Evolutionary conservation across 2,797 vertebrate species (phyloP), one percentile per base, ranked within the genome.

Genomic region (Eulemur coronatus): DNA sequence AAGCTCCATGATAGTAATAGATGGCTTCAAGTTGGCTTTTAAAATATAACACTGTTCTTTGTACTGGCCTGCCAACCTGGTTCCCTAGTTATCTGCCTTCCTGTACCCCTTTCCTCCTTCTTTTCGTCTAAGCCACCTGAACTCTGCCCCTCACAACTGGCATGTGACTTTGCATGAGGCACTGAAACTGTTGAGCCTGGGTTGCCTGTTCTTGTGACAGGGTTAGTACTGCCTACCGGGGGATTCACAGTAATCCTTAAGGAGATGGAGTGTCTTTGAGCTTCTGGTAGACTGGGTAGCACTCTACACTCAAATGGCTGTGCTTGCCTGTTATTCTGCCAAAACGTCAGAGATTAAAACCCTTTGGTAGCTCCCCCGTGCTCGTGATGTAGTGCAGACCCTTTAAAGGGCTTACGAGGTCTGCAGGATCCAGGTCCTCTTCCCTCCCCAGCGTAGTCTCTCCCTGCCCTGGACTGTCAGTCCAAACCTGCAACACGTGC

Each of bases 11-110:
- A 63, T 17, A 8, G 15, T 35, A 93, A 80, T 13, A 85, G 79
- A 73, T 20, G 46, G 48, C 43, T 43, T 46, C 57, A 89, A 43
- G n/a, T 9, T 73, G 33, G 78, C 18, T 89, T 96, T 96, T 43
- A 86, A 82, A 95, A 76, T 59, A 48, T n/a, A 91, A 95, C 50
- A 41, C 38, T 59, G 28, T 81, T 75, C n/a, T 94, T 89, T 55
- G 33, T 70, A 33, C 43, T 14, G 20, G 63, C 18, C 41, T 78
- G 28, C 38, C 75, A 73, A 20, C 63, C 43, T 41, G 4, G 33
- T 41, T 96, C 26, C 55, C 89, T 65, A 33, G 33, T n/a, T 94
- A 17, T 33, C 15, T 0, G 14, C 63, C 35, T 90, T 79, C 80
- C 57, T 95, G 82, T 28, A 67, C 6, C 41, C n/a, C 12, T 38